Evolutionary conservation across 37 sponge, comb jelly and placozoan genomes (phyloP).

Genomic region (Diacarnus erythraeanus): DNA sequence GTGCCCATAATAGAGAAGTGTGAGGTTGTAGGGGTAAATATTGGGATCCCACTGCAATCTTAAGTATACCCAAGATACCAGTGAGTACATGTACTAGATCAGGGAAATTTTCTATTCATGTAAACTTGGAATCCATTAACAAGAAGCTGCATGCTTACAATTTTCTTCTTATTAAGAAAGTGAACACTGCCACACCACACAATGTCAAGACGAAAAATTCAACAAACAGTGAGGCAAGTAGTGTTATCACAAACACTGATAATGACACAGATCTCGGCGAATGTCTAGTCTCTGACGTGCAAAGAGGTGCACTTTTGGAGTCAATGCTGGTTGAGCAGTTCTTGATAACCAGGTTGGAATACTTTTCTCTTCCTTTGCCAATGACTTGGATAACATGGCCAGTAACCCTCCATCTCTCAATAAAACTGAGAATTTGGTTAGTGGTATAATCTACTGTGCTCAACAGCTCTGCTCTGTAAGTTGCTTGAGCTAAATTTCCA

Average conservation of each 20-base stretch:
- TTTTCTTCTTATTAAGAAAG: not conserved
- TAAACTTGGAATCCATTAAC: not conserved
- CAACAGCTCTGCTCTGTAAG: slow-evolving; percentile 11
- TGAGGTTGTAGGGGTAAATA: no score
- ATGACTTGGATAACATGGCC: not conserved
- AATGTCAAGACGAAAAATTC: not conserved
- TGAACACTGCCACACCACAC: not conserved
- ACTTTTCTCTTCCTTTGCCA: not conserved
- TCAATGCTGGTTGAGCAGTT: not conserved
- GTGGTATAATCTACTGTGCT: slow-evolving; percentile 2
- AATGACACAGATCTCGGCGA: not conserved
- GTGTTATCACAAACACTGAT: not conserved
- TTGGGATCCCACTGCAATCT: no score
- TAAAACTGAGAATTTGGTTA: not conserved
- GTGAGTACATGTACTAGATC: no score
- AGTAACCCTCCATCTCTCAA: not conserved
- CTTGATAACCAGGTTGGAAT: not conserved
- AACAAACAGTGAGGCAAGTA: slow-evolving; percentile 26
- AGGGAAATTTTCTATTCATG: no score
- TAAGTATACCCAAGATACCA: no score
- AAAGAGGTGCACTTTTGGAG: slow-evolving; percentile 2
- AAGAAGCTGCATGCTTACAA: slow-evolving; percentile 1
- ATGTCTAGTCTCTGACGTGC: not conserved
- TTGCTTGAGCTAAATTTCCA: not conserved
- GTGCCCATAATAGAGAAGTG: no score